Percentiles rank a stretch among this genome's conserved stretches.
phyloP scores from a whole-genome alignment of 37 sponge, comb jelly and placozoan species.

The Lycopodina hypogea region DNA sequence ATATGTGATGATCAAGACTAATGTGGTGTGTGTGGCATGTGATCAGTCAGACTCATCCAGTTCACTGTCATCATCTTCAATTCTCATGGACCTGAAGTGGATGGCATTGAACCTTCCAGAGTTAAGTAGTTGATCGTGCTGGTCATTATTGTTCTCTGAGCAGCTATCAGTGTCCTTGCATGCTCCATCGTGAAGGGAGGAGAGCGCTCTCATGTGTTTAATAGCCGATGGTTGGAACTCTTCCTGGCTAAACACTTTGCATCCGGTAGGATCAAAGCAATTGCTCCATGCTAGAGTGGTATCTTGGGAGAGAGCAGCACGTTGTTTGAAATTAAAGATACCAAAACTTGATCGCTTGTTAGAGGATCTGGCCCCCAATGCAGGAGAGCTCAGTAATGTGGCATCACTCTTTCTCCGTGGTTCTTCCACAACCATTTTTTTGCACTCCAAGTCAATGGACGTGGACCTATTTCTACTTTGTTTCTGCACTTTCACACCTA shows the following conservation, averaged over 20 bases:
- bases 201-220: slow-evolving; percentile 26
- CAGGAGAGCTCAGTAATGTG: too few relatives aligned
- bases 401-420: not conserved
- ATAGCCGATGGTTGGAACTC: slow-evolving; percentile 32
- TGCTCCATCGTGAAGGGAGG: not conserved
- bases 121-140: not conserved
- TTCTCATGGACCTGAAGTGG: slow-evolving; percentile 20
- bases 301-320: not conserved
- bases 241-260: not conserved
- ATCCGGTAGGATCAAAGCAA: not conserved
- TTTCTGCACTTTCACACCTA: not conserved
- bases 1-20: too few relatives aligned
- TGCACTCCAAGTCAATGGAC: not conserved
- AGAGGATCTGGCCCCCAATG: not conserved
- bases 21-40: too few relatives aligned
- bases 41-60: slow-evolving; percentile 30
- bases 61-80: slow-evolving; percentile 57
- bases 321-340: not conserved
- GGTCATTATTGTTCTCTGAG: too few relatives aligned
- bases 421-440: not conserved
- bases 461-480: not conserved
- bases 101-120: slow-evolving; percentile 5
- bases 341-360: not conserved
- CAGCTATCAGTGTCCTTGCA: not conserved
- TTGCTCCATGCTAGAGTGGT: slow-evolving; percentile 12